A percentile compares a stretch with the other conserved stretches of the same genome.
Conservation (phyloP, 2,113 vertebrate species). For the Cottus gobio region DNA sequence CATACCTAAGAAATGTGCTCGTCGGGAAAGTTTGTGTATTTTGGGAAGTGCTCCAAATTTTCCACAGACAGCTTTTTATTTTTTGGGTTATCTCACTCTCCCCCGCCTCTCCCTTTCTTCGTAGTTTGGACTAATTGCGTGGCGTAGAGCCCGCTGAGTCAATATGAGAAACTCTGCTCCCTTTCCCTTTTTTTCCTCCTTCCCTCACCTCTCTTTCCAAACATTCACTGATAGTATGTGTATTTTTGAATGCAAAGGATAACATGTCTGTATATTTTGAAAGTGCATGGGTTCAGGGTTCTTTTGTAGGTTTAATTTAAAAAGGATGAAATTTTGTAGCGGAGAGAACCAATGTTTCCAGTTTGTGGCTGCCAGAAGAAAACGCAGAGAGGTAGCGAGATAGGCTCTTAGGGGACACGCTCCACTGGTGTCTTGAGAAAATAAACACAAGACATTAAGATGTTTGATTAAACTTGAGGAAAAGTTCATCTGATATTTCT, state of each 20-base stretch:
- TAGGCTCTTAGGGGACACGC: constrained; percentile 44
- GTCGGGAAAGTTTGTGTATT: constrained; percentile 77
- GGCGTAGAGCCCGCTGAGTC: constrained; percentile 58
- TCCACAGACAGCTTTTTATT: constrained; percentile 82
- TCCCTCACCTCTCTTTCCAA: constrained; percentile 74
- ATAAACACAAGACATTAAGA: constrained; percentile 64
- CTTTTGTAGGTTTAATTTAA: constrained; percentile 76
- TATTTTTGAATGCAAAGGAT: constrained; percentile 79
- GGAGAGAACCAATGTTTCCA: constrained; percentile 66
- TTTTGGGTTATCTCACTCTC: constrained; percentile 79
- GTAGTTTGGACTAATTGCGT: constrained; percentile 78
- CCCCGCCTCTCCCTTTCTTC: constrained; percentile 49
- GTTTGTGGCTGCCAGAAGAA: constrained; percentile 64
- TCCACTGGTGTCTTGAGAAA: constrained; percentile 52
- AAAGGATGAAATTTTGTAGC: constrained; percentile 71
- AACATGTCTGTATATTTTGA: constrained; percentile 83
- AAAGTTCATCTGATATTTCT: constrained; percentile 54
- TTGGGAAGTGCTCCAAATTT: constrained; percentile 83
- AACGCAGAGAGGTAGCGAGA: constrained; percentile 52
- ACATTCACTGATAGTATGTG: constrained; percentile 77
- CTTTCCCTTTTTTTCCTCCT: constrained; percentile 40
- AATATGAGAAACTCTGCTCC: constrained; percentile 76
- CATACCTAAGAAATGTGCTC: constrained; percentile 82
- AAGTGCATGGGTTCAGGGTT: constrained; percentile 56
- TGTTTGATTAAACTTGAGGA: constrained; percentile 67